Base-by-base conservation (phyloP, 2,797 vertebrate genomes). In the Bradypodion pumilum region DNA sequence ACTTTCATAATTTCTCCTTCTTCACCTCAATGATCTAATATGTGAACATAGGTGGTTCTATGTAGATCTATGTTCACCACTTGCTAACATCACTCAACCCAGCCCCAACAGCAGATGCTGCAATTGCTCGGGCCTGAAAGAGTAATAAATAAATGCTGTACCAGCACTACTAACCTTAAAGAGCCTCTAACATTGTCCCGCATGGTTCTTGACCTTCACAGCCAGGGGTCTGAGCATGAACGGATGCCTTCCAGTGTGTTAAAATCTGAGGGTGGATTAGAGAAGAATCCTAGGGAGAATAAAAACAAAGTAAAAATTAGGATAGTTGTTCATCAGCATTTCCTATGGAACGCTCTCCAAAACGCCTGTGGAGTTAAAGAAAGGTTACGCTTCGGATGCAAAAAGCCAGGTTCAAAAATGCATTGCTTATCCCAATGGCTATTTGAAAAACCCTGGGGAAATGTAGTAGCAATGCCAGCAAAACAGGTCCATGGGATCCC, bases 171-270 rank as follows among this genome's bases (percentile, higher is more conserved):
- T 93, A 86, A 95, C 95, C 94, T 94, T 90, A 95, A 93, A 91
- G 92, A 94, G 87, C 93, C 90, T 90, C 93, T 94, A 91, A 94
- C 94, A 78, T 89, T 89, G 92, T 95, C 93, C 89, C 92, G 92
- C 95, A 95, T 95, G 91, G 90, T 94, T 76, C 56, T 40, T 16
- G 74, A 29, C 91, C 78, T 90, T 77, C 83, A 90, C 87, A 87
- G 83, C 69, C 81, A 89, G 84, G 72, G 74, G 68, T 80, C 86
- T 76, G 85, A 88, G 90, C 85, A 74, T 69, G 75, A 92, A 92
- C 6, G 88, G 90, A 81, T 29, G 75, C 4, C 88, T 89, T 88
- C 90, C 85, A 46, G 86, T 74, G 83, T n/a, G 56, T 77, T 60
- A 80, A 72, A 86, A 81, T 62, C n/a, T 86, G 84, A 74, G n/a